Conservation (phyloP, 2,888 invertebrate genomes). For the Mimumesa dahlbomi region DNA sequence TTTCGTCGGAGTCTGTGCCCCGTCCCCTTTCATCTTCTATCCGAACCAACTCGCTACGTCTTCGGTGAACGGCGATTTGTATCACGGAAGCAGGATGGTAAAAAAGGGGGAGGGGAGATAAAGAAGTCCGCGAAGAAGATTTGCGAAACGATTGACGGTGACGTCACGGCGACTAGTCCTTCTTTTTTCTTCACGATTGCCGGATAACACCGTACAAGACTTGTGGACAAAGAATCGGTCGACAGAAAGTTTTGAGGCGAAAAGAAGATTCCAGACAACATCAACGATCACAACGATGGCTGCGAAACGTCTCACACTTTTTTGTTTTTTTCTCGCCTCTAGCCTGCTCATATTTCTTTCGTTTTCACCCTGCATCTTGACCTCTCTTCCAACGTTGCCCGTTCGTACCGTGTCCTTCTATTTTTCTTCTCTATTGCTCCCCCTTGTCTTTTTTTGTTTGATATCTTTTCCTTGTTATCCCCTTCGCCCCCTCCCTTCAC, state of each 20-base stretch:
- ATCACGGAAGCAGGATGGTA: slow-evolving; percentile 14
- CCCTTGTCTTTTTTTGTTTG: too few relatives aligned
- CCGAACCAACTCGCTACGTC: neutral
- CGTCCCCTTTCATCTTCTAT: neutral
- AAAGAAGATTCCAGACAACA: slow-evolving; percentile 36
- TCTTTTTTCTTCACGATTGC: slow-evolving; percentile 53
- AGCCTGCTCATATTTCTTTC: slow-evolving; percentile 27
- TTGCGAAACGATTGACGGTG: slow-evolving; percentile 38
- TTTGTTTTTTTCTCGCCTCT: neutral
- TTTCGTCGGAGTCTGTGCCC: too few relatives aligned
- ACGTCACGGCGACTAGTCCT: slow-evolving; percentile 54
- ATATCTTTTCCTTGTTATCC: too few relatives aligned
- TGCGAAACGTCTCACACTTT: neutral
- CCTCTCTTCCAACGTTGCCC: neutral
- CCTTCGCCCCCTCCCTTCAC: too few relatives aligned
- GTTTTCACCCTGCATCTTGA: slow-evolving; percentile 11
- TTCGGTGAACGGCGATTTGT: neutral
- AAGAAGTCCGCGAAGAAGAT: slow-evolving; percentile 23
- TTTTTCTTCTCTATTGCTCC: slow-evolving; percentile 16
- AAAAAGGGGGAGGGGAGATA: neutral
- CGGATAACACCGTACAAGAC: slow-evolving; percentile 33
- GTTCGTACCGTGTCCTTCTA: slow-evolving; percentile 10
- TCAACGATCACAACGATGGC: slow-evolving; percentile 32
- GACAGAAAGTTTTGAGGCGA: slow-evolving; percentile 28
- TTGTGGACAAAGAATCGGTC: slow-evolving; percentile 29